Evolutionary conservation across 2,888 invertebrate genomes (phyloP).

Genomic region (Mythimna lalbum): DNA sequence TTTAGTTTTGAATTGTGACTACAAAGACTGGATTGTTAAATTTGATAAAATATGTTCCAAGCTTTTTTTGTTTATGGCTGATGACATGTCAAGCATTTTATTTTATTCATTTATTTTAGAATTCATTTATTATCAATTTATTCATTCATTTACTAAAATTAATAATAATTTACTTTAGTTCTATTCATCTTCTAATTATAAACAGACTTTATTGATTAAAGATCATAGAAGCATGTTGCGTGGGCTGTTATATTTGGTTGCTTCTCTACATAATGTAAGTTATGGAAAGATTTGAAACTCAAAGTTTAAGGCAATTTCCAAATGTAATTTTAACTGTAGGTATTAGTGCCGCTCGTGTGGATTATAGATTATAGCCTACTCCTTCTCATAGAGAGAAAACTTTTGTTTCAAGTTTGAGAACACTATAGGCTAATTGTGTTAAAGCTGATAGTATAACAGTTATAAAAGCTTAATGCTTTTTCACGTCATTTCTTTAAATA

Average conservation of each 20-base stretch:
- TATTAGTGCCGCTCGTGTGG: background rate
- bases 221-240: constrained; percentile 9
- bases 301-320: background rate
- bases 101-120: no score
- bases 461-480: no score
- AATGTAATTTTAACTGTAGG: background rate
- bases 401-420: no score
- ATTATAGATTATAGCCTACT: no score
- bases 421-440: no score
- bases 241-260: constrained; percentile 3
- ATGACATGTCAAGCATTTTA: background rate
- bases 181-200: constrained; percentile 15
- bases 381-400: no score
- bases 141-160: background rate
- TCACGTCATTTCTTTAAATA: no score
- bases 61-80: background rate
- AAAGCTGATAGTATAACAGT: background rate
- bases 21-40: background rate
- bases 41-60: background rate
- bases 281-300: background rate
- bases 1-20: background rate
- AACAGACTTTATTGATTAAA: constrained; percentile 12
- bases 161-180: background rate
- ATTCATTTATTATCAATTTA: no score
- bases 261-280: constrained; percentile 6